Percentiles rank a stretch among this genome's conserved stretches.
Conservation (phyloP, 2,797 vertebrate species). For the Clarias platycephalus region DNA sequence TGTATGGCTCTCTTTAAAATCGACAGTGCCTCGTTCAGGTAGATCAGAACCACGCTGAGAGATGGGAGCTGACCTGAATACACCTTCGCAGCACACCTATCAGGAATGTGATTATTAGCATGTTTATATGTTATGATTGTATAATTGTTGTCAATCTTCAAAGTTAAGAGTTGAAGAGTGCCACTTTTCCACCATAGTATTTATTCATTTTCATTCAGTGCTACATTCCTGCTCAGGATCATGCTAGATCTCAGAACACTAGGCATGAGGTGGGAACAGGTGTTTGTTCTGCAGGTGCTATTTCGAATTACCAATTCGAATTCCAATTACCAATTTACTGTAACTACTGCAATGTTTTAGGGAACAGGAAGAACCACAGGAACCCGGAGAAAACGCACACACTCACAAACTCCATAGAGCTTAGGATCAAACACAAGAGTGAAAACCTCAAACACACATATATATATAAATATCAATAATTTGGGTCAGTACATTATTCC, state of each 20-base stretch:
- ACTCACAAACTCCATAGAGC: not conserved
- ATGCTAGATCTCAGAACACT: not conserved
- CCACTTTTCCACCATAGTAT: not conserved
- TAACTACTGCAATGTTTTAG: not conserved
- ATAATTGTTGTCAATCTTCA: not conserved
- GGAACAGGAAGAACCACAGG: not conserved
- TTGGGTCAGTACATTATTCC: not conserved
- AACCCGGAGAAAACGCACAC: not conserved
- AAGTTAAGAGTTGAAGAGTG: not conserved
- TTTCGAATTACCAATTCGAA: too few species aligned
- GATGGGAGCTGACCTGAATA: conserved; percentile 73
- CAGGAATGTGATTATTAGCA: not conserved
- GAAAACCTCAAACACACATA: too few species aligned
- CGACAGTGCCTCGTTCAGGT: conserved; percentile 79
- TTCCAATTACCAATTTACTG: too few species aligned
- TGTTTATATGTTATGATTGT: too few species aligned
- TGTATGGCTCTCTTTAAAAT: conserved; percentile 74
- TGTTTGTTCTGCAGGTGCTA: too few species aligned
- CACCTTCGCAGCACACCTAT: conserved; percentile 71
- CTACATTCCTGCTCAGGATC: not conserved
- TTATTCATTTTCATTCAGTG: not conserved
- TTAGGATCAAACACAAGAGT: not conserved
- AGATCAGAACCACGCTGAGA: conserved; percentile 76
- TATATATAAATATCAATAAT: too few species aligned
- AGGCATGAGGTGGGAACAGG: too few species aligned